Conservation (phyloP, 2,113 vertebrate species). For the Noctilio leporinus region DNA sequence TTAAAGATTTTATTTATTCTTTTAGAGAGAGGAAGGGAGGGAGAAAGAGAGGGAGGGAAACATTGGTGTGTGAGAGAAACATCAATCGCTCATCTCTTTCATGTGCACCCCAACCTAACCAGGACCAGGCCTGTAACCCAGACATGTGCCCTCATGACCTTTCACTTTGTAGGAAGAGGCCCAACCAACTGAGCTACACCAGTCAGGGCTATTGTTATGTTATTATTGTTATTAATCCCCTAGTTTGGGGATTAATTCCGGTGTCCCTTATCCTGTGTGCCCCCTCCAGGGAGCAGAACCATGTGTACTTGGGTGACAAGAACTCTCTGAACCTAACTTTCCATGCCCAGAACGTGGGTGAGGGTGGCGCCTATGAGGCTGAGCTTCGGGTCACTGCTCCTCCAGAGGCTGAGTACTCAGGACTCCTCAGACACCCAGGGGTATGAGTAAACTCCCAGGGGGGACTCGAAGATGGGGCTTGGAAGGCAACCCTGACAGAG, state of each 20-base stretch:
- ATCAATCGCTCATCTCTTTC: too few relatives aligned
- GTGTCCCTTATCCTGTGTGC: neutral
- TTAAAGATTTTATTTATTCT: too few relatives aligned
- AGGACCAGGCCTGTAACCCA: too few relatives aligned
- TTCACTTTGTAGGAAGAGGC: too few relatives aligned
- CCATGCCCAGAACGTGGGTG: constrained; percentile 88
- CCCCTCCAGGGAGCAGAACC: constrained; percentile 82
- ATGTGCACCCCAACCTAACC: too few relatives aligned
- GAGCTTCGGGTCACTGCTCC: constrained; percentile 89
- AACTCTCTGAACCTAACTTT: constrained; percentile 88
- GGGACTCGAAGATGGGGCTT: neutral
- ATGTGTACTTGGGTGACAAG: constrained; percentile 88
- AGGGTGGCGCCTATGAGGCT: constrained; percentile 92
- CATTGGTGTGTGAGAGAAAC: too few relatives aligned
- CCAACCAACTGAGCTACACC: too few relatives aligned
- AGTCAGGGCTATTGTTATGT: neutral
- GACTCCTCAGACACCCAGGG: constrained; percentile 88
- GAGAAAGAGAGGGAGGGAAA: too few relatives aligned
- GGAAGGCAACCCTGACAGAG: neutral
- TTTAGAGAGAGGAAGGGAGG: too few relatives aligned
- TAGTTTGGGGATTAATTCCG: neutral
- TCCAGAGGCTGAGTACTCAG: constrained; percentile 88
- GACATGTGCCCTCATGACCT: too few relatives aligned
- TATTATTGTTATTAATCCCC: neutral
- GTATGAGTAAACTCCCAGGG: constrained; percentile 71